A percentile compares a stretch with the other conserved stretches of the same genome.
Conservation (phyloP, 2,113 vertebrate species). For the Trichechus manatus region DNA sequence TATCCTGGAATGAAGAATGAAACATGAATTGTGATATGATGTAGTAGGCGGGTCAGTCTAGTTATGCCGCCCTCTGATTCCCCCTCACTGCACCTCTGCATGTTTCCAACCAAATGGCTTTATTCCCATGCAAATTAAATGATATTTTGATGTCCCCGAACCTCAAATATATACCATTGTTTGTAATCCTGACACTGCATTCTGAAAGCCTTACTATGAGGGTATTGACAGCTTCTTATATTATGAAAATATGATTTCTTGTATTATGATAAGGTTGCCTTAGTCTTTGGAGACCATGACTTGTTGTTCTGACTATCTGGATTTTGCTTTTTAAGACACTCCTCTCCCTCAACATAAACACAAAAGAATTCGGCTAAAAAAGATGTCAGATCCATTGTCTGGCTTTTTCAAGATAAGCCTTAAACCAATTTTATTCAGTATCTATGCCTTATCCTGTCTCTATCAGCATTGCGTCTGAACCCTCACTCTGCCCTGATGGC, state of each 20-base stretch:
- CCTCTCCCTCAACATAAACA: background rate
- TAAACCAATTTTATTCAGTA: background rate
- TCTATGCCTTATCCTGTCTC: background rate
- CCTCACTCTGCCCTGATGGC: background rate
- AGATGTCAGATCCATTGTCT: background rate
- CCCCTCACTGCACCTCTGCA: too few species aligned
- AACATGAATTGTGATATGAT: background rate
- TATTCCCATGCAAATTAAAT: background rate
- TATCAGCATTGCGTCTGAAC: background rate
- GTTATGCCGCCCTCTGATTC: background rate
- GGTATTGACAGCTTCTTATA: background rate
- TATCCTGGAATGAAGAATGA: background rate
- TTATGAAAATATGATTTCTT: background rate
- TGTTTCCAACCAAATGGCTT: background rate
- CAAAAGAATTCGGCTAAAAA: background rate
- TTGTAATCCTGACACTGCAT: background rate
- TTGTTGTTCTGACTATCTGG: background rate
- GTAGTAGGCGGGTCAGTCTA: background rate
- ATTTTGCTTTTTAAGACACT: conserved; percentile 25
- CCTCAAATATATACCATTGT: background rate
- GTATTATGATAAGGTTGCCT: background rate
- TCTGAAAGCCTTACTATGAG: background rate
- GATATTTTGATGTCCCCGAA: background rate
- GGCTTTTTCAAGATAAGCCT: background rate
- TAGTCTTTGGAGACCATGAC: background rate